Base-by-base conservation (phyloP, 2,113 vertebrate species). In the Lepisosteus osseus region DNA sequence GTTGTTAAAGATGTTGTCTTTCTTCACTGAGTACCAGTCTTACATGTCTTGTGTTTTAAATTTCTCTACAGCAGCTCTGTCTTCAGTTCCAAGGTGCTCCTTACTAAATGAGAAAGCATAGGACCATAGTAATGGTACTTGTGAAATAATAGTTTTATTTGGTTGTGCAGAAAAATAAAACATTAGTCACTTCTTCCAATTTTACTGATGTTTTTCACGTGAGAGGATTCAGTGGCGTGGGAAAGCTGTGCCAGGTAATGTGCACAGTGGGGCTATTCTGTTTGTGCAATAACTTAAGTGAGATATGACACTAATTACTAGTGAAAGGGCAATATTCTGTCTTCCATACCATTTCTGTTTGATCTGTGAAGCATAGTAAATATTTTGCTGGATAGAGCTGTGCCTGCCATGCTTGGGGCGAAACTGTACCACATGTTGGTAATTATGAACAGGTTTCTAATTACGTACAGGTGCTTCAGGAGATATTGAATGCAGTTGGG, bases 111-210 rank as follows among this genome's bases (percentile, higher is more conserved):
- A 51, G 47, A 9, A 1, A 6, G 5, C 47, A 51, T 9, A 51
- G 47, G 47, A 51, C 5, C 47, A 9, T 51, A 51, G 47, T 9
- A 51, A 51, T 51, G 5, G 47, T 9, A 51, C 5, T 51, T 51
- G 47, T 51, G 47, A 6, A 51, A 51, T 1, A 51, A 29, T 29
- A 1, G 9, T 51, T 51, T 51, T 51, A 1, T 6, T 69, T 86
- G 78, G 83, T 85, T 84, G 80, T 78, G 71, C 73, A 67, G 12
- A 67, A 51, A 7, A 78, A 75, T 76, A 82, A 84, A 86, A 85
- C 82, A 83, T 56, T 78, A 72, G 76, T 83, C 76, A 82, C 45
- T 72, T 62, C 67, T 68, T 64, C 70, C 70, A 64, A 1, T 29
- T 29, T 1, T 29, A 29, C 29, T 29, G 29, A 1, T 1, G 59